These are phyloP conservation scores for Eubasilissa regina DNA, from an alignment of 1,140 invertebrate species.

Conservation along the genomic window DNA sequence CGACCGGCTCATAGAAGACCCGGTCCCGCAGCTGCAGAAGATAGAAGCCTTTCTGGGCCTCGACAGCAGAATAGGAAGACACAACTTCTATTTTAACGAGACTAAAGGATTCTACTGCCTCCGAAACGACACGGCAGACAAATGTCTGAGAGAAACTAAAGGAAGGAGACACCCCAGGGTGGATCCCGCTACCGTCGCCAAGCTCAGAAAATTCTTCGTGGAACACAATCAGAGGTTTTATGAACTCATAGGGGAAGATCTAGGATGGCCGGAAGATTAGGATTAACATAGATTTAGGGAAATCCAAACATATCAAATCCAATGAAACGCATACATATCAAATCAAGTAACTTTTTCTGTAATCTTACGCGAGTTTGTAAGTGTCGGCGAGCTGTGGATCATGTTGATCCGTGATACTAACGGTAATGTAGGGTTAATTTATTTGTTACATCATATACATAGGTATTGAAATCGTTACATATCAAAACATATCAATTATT, in stretches of 20 bases:
- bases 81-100: conserved; percentile 97
- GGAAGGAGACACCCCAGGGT: conserved; percentile 94
- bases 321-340: conserved; percentile 58
- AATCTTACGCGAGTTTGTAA: conserved; percentile 45
- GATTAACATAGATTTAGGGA: conserved; percentile 41
- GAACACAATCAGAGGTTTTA: conserved; percentile 97
- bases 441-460: conserved; percentile 43
- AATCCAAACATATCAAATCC: conserved; percentile 55
- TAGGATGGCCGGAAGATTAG: conserved; percentile 91
- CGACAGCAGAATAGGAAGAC: conserved; percentile 78
- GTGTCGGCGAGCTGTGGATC: conserved; percentile 55
- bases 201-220: conserved; percentile 91
- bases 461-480: conserved; percentile 47
- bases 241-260: conserved; percentile 91
- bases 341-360: conserved; percentile 11
- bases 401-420: conserved; percentile 61
- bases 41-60: conserved; percentile 93
- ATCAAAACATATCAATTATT: conserved; percentile 36
- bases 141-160: conserved; percentile 96
- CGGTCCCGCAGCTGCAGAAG: conserved; percentile 89
- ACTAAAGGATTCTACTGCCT: conserved; percentile 98
- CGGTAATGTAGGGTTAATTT: conserved; percentile 39
- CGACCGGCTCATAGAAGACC: conserved; percentile 95
- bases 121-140: conserved; percentile 86
- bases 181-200: conserved; percentile 86